Evolutionary conservation across 2,888 invertebrate species (phyloP).

Genomic region (Itoplectis maculator): DNA sequence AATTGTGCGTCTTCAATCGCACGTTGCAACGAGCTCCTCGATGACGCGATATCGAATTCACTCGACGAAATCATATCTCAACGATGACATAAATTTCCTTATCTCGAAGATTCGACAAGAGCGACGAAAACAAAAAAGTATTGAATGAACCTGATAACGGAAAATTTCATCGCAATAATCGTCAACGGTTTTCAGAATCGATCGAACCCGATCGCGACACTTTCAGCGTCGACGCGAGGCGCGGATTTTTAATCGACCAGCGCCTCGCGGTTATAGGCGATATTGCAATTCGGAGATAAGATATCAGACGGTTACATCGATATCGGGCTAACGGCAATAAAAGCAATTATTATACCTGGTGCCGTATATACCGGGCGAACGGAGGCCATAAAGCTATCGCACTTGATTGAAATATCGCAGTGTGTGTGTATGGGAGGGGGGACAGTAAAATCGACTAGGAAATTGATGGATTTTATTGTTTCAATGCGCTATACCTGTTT

Average conservation of each 20-base stretch:
- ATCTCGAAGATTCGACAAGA: not conserved
- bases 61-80: not conserved
- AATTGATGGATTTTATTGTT: constrained; percentile 1
- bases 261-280: constrained; percentile 17
- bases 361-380: not conserved
- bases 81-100: not conserved
- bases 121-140: not conserved
- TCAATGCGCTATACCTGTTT: not conserved
- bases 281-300: constrained; percentile 31
- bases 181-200: constrained; percentile 23
- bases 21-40: not conserved
- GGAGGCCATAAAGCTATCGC: constrained; percentile 15
- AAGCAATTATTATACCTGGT: constrained; percentile 13
- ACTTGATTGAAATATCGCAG: constrained; percentile 1
- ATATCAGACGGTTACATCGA: constrained; percentile 39
- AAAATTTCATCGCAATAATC: constrained; percentile 6
- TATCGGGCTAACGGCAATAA: constrained; percentile 21
- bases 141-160: not conserved
- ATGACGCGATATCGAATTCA: not conserved
- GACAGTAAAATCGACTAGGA: not conserved
- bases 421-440: too few species aligned
- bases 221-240: not conserved
- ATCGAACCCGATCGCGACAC: constrained; percentile 1
- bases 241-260: constrained; percentile 35
- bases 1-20: too few species aligned